Evolutionary conservation across 2,113 vertebrate species (phyloP).

Genomic region (Neodon shergylaensis): DNA sequence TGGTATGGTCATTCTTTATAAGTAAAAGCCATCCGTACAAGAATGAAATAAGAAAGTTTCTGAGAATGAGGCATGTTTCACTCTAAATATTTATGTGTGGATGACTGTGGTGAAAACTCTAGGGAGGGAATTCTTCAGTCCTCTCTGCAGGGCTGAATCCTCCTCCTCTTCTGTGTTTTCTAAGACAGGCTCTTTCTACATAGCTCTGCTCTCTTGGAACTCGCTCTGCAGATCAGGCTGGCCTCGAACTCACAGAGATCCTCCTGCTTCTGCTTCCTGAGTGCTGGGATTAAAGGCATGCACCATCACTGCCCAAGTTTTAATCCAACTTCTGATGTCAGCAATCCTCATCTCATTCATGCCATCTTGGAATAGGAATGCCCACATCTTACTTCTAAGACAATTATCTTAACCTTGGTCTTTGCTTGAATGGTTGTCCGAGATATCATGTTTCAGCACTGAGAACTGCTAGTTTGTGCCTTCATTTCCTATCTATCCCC

Average conservation of each 20-base stretch:
- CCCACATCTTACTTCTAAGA: neutral
- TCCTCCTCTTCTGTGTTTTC: neutral
- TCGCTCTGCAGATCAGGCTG: neutral
- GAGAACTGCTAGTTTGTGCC: neutral
- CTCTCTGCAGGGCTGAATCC: neutral
- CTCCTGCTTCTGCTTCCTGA: neutral
- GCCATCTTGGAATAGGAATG: neutral
- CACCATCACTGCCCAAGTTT: neutral
- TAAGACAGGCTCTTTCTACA: neutral
- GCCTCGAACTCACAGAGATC: neutral
- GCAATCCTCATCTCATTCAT: neutral
- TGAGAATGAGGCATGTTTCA: slow-evolving; percentile 34
- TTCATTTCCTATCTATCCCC: neutral
- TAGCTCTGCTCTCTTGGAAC: neutral
- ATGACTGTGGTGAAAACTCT: neutral
- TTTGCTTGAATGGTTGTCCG: neutral
- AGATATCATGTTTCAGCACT: neutral
- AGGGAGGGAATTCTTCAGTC: neutral
- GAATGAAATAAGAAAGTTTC: neutral
- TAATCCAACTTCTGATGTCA: neutral
- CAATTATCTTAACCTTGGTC: neutral
- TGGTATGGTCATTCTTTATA: neutral
- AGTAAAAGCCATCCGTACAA: neutral
- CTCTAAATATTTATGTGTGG: neutral
- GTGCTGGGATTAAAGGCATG: neutral